Percentiles rank a stretch among this genome's conserved stretches.
phyloP scores from a whole-genome alignment of 2,888 invertebrate species.

The Ditylenchus weischeri region DNA sequence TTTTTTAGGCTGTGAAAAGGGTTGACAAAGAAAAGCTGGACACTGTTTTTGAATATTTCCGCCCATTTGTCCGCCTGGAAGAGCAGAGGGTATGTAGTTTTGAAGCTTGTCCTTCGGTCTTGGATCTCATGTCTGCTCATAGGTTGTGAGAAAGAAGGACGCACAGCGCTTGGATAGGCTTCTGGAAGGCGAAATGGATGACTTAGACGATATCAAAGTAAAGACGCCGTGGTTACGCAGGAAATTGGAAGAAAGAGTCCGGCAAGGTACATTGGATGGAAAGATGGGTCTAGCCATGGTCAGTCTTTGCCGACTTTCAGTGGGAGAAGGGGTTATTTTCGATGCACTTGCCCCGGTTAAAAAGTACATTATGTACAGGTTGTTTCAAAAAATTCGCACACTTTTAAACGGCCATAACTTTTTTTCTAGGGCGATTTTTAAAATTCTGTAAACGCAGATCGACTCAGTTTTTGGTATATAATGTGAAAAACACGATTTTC shows the following conservation, averaged over 20 bases:
- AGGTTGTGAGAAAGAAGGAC: constrained; percentile 4
- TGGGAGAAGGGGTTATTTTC: too few species aligned
- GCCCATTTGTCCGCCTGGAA: constrained; percentile 49
- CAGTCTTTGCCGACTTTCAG: background rate
- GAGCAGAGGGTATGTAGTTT: constrained; percentile 39
- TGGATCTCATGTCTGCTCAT: background rate
- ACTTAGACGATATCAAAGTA: background rate
- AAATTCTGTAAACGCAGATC: too few species aligned
- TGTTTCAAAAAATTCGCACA: too few species aligned
- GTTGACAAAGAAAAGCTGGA: constrained; percentile 44
- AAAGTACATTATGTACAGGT: too few species aligned
- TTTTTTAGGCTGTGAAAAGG: constrained; percentile 32
- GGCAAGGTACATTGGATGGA: background rate
- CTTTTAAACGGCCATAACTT: too few species aligned
- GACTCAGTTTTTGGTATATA: too few species aligned
- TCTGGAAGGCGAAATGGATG: background rate
- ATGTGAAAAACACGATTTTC: too few species aligned
- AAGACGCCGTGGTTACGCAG: background rate
- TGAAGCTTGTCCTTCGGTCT: background rate
- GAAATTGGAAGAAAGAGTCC: background rate
- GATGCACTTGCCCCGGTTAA: too few species aligned
- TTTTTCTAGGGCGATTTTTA: too few species aligned
- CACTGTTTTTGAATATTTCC: constrained; percentile 48
- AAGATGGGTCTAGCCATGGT: background rate
- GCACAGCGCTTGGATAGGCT: background rate